Evolutionary conservation across 2,888 invertebrate genomes (phyloP).

Genomic region (Drosophila longiperda): DNA sequence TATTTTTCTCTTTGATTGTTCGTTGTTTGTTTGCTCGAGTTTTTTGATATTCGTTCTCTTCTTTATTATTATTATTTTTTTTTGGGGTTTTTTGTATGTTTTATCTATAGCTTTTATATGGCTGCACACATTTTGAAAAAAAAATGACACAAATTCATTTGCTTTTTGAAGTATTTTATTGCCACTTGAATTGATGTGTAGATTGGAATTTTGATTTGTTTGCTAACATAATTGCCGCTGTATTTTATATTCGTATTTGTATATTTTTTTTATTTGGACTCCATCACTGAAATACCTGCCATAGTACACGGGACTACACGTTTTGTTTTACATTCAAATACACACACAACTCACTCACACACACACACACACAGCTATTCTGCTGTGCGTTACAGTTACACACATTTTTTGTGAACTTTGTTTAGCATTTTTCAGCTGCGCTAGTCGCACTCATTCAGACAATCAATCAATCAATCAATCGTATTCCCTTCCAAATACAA

Average conservation of each 20-base stretch:
- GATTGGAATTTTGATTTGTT: slow-evolving; percentile 66
- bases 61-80: slow-evolving; percentile 22
- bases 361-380: slow-evolving; percentile 14
- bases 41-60: slow-evolving; percentile 24
- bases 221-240: slow-evolving; percentile 52
- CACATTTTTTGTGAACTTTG: slow-evolving; percentile 63
- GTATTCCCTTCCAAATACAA: slow-evolving; percentile 43
- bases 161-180: slow-evolving; percentile 58
- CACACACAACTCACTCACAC: background rate
- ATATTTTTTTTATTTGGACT: slow-evolving; percentile 40
- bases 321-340: slow-evolving; percentile 16
- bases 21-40: slow-evolving; percentile 50
- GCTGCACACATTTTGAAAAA: slow-evolving; percentile 36
- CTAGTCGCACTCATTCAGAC: slow-evolving; percentile 67
- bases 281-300: slow-evolving; percentile 37
- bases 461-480: slow-evolving; percentile 64
- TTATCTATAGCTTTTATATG: slow-evolving; percentile 37
- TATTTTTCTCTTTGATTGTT: slow-evolving; percentile 29
- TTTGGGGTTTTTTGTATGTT: slow-evolving; percentile 1
- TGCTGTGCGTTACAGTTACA: slow-evolving; percentile 47
- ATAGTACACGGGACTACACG: slow-evolving; percentile 38
- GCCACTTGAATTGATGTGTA: slow-evolving; percentile 74
- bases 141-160: slow-evolving; percentile 27
- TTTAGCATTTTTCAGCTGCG: slow-evolving; percentile 67
- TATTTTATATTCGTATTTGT: slow-evolving; percentile 28